Base-by-base conservation (phyloP, 2,113 vertebrate genomes). In the Crocuta crocuta region DNA sequence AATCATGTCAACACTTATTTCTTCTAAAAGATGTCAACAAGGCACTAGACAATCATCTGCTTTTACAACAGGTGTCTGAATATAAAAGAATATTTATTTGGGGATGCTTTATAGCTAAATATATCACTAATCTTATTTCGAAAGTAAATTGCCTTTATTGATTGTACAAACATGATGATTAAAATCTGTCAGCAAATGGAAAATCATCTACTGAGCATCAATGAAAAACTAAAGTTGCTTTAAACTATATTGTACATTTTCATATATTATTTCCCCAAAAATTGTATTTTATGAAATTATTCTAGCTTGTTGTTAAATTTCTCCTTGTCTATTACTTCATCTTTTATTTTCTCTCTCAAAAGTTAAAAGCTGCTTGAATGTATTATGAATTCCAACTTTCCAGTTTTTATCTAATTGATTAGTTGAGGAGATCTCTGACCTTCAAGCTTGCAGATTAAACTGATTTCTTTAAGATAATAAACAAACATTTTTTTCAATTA, bases 1-100 rank as follows among this genome's bases (percentile, higher is more conserved):
- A 94, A 70, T 96, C 90, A 45, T 68, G 50, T 96, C 92, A 98
- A 93, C 48, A 96, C 4, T 95, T 89, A 95, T 92, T 97, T 97
- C 84, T 96, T 97, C 80, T 4, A 92, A 89, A 28, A 98, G 5
- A 93, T 65, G 93, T 82, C 90, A 97, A 7, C 8, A 94, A 91
- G 83, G 68, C 66, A 43, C 10, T 63, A 74, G 33, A n/a, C 1
- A 73, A 80, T 74, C 12, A 91, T 11, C 15, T 93, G 16, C 13
- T 94, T 98, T 98, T 91, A 94, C 10, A 16, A 93, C 4, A 31
- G 0, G 1, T 91, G 26, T 90, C 45, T 94, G 21, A 50, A 97
- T 97, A 98, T 96, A 48, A 55, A 12, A 87, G 83, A 92, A 28
- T 35, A 63, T 48, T 9, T 78, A 84, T 94, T 31, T 21, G 82